A percentile compares a stretch with the other conserved stretches of the same genome.
These are phyloP conservation scores for Pelecanoides urinatrix DNA, from an alignment of 2,113 vertebrate species.

Conservation along the genomic window DNA sequence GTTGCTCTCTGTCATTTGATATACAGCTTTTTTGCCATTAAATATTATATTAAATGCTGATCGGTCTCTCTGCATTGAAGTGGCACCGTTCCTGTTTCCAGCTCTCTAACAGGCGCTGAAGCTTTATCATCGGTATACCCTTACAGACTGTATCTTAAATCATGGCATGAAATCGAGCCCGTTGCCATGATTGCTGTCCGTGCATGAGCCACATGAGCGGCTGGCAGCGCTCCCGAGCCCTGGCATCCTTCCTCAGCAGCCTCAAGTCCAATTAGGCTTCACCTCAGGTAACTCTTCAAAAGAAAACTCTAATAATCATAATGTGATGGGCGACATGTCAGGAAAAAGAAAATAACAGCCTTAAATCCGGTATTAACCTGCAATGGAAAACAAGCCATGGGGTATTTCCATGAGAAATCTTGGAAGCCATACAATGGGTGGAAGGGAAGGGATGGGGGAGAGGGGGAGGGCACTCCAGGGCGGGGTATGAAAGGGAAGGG, in stretches of 20 bases:
- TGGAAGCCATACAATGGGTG: constrained; percentile 53
- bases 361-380: constrained; percentile 57
- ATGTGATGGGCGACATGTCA: constrained; percentile 63
- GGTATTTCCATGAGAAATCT: constrained; percentile 72
- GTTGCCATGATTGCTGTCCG: background rate
- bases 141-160: constrained; percentile 16
- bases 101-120: background rate
- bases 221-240: constrained; percentile 20
- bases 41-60: background rate
- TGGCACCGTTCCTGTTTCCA: constrained; percentile 44
- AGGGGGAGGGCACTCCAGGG: background rate
- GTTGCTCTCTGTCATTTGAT: constrained; percentile 56
- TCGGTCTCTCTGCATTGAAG: constrained; percentile 18
- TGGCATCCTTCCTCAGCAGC: constrained; percentile 51
- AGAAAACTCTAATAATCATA: constrained; percentile 63
- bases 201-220: background rate
- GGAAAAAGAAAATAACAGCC: constrained; percentile 43
- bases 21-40: background rate
- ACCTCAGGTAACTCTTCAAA: constrained; percentile 78
- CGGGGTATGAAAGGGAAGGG: background rate
- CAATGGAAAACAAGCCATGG: constrained; percentile 64
- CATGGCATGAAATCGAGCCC: constrained; percentile 50
- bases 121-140: constrained; percentile 23
- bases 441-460: background rate
- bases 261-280: constrained; percentile 50